These are phyloP conservation scores for Marasmarcha lunaedactyla DNA, from an alignment of 2,888 invertebrate species.

Conservation along the genomic window DNA sequence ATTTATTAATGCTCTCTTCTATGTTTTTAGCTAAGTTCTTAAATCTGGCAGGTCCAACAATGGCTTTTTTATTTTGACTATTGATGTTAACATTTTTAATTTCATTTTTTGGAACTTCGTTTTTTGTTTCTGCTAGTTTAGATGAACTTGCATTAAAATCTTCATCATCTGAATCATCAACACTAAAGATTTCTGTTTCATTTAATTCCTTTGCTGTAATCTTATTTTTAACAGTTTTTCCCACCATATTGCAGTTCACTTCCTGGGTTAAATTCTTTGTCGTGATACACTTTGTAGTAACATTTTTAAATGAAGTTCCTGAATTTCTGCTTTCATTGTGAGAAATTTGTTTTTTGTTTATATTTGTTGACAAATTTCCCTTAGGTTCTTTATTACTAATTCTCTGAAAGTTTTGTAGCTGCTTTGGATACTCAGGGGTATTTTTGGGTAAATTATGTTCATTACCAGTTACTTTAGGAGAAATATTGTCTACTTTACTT, in stretches of 20 bases:
- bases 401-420: too few relatives aligned
- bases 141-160: not conserved
- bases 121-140: not conserved
- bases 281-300: slow-evolving; percentile 9
- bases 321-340: not conserved
- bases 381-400: too few relatives aligned
- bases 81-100: not conserved
- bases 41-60: not conserved
- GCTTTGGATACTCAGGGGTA: not conserved
- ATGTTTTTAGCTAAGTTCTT: not conserved
- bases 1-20: not conserved
- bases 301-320: slow-evolving; percentile 3
- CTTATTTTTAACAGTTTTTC: slow-evolving; percentile 18
- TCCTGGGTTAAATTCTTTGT: not conserved
- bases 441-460: not conserved
- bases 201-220: slow-evolving; percentile 22
- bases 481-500: slow-evolving; percentile 12
- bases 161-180: slow-evolving; percentile 56
- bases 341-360: not conserved
- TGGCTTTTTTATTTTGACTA: not conserved
- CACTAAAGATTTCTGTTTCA: slow-evolving; percentile 48
- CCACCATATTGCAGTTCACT: slow-evolving; percentile 15
- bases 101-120: not conserved
- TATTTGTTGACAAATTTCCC: not conserved
- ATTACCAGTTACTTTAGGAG: not conserved